phyloP scores from a whole-genome alignment of 2,888 invertebrate genomes.

The Eledona agricola region DNA sequence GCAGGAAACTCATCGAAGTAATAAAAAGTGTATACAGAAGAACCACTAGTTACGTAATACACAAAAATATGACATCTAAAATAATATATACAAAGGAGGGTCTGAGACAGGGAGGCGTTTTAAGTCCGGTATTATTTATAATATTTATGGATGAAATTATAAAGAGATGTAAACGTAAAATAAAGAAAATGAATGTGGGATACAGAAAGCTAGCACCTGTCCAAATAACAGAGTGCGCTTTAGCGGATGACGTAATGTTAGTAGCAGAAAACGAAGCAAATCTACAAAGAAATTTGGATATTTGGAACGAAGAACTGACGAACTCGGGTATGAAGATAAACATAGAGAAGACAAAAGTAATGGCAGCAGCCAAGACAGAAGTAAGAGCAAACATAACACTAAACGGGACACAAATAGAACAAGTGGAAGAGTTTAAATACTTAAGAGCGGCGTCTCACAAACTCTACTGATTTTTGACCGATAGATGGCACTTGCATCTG shows the following conservation, averaged over 20 bases:
- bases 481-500: no score
- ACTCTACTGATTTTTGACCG: no score
- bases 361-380: no score
- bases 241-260: neutral
- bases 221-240: neutral
- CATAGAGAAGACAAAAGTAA: no score
- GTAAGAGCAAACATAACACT: no score
- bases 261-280: neutral
- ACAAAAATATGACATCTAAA: no score
- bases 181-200: neutral
- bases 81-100: neutral
- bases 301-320: neutral
- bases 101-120: neutral
- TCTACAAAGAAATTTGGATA: neutral
- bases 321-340: neutral
- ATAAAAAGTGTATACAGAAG: slow-evolving; percentile 32
- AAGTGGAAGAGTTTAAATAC: no score
- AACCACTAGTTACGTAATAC: no score
- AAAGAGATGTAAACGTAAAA: neutral
- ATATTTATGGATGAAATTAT: neutral
- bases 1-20: slow-evolving; percentile 14
- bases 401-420: no score
- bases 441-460: no score
- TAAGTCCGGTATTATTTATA: neutral
- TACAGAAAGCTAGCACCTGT: neutral